phyloP scores from a whole-genome alignment of 2,113 vertebrate genomes.

The Uropsilus gracilis region DNA sequence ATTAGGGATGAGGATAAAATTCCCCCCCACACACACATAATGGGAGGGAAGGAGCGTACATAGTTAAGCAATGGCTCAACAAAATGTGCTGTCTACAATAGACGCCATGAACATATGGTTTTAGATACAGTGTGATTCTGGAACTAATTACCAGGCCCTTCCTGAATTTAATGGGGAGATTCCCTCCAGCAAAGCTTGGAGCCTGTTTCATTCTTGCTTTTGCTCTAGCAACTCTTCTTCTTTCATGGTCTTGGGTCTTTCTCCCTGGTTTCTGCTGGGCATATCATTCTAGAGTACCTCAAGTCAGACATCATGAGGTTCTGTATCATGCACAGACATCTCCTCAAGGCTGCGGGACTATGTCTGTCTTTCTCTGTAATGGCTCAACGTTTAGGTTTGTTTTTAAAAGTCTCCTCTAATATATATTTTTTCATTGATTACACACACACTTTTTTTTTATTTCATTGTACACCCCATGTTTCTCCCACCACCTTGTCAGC shows the following conservation, averaged over 20 bases:
- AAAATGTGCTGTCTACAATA: not conserved
- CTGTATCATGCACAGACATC: not conserved
- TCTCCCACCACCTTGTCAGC: no score
- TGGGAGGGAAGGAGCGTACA: not conserved
- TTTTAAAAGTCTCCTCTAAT: no score
- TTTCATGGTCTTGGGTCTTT: not conserved
- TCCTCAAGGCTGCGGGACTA: not conserved
- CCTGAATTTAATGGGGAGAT: not conserved
- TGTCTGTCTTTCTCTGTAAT: not conserved
- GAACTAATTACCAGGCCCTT: not conserved
- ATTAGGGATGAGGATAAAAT: conserved; percentile 22
- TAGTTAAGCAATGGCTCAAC: not conserved
- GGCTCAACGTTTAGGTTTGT: conserved; percentile 5
- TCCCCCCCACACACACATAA: not conserved
- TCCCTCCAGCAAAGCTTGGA: not conserved
- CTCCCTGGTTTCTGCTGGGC: not conserved
- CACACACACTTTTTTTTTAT: no score
- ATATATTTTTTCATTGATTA: no score
- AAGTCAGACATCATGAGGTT: not conserved
- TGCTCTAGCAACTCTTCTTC: not conserved
- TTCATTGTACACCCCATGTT: no score
- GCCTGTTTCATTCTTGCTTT: not conserved
- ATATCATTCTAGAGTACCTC: not conserved
- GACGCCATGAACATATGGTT: not conserved
- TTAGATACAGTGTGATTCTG: not conserved